Evolutionary conservation across 2,797 vertebrate species (phyloP), one percentile per base, ranked within the genome.

Genomic region (Aythya fuligula): DNA sequence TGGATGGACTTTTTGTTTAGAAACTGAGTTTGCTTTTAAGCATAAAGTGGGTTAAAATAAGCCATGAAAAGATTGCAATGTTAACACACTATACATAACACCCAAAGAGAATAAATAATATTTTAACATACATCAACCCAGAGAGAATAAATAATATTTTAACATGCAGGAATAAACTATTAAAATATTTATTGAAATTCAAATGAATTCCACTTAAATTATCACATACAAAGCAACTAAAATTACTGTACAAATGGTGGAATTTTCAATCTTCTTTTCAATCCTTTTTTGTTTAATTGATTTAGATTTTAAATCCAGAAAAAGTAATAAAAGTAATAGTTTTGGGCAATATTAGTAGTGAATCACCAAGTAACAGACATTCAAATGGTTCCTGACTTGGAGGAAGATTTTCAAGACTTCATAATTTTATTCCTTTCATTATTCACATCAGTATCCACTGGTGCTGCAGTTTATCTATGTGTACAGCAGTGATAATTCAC

Each of bases 401-500:
- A 95, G 22, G 30, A 89, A 72, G 21, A 62, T n/a, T 93, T 95
- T 85, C 14, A 93, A 95, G 71, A 61, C 39, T 32, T 81, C 10
- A 12, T 53, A 57, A 80, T 69, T 94, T 51, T 53, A 87, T 62
- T 91, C 12, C n/a, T 73, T 90, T 61, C 13, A 70, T 90, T 90
- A 89, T 64, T 88, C 32, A 88, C 5, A 7, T 79, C 43, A 67
- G 39, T 80, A 66, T 83, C n/a, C 18, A 73, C 64, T 47, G 47
- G 22, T 53, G 93, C 9, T 94, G 45, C 13, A 89, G 32, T 22
- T 91, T 92, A 86, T 60, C 56, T 80, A 3, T 65, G 53, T 41
- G 18, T 73, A 57, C 56, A 90, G 38, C 88, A 89, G 32, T 25
- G 34, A 82, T 61, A 93, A 88, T 95, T 93, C 84, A 92, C 57